Evolutionary conservation across 1,140 invertebrate genomes (phyloP), one percentile per base, ranked within the genome.

Genomic region (Hestina assimilis): DNA sequence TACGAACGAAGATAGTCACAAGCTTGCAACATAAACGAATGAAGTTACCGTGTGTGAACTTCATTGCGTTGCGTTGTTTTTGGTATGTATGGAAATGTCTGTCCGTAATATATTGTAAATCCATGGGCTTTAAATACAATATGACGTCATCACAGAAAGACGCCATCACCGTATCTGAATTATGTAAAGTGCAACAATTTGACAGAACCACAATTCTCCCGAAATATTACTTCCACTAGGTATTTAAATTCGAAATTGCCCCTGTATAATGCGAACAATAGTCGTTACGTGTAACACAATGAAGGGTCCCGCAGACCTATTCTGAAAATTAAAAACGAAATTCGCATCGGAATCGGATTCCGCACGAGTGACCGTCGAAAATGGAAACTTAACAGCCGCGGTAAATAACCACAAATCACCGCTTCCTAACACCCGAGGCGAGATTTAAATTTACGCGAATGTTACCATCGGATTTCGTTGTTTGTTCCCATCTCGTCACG

Each of bases 381-480:
- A 86, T 86, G 80, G 83, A 75, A 85, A 79, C 72, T 79, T 84
- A 84, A 87, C 78, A 77, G 70, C 75, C 79, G 81, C 72, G 71
- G 79, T 87, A 87, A 87, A 87, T 84, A 87, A 80, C 83, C 83
- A 83, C 83, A 87, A 87, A 87, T 87, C 83, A 85, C 77, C 60
- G 75, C 63, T 62, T 79, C 72, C 81, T 83, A 82, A 82, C 81
- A 64, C 83, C 76, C 70, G 61, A 58, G 76, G 75, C 80, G 75
- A 79, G 75, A 79, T 87, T 87, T 85, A 83, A 85, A 87, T 85
- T 85, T 71, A 73, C 75, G 75, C 66, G 72, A 75, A 73, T 79
- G 73, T 84, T 60, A 64, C 70, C 66, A 67, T 79, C 57, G 58
- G 69, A 53, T 62, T 62, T 53, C 51, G 48, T 33, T 24, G 15